A percentile compares a stretch with the other conserved stretches of the same genome.
phyloP scores from a whole-genome alignment of 2,797 vertebrate genomes.

The Propithecus deckenii region DNA sequence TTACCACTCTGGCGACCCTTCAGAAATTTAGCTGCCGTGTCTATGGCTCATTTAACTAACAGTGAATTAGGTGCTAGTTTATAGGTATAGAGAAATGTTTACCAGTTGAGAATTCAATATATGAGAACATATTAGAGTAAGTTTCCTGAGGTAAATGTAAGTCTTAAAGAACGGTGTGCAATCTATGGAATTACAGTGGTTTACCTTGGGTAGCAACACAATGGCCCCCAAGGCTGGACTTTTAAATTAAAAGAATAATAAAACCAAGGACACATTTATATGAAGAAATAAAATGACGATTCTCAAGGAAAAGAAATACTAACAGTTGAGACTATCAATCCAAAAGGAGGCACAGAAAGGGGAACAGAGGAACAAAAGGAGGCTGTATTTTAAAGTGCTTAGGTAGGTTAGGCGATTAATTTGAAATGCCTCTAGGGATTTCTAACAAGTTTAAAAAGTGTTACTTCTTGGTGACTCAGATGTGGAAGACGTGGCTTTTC shows the following conservation, averaged over 20 bases:
- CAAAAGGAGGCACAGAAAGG: neutral
- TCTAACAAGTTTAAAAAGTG: slow-evolving; percentile 42
- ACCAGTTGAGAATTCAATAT: slow-evolving; percentile 21
- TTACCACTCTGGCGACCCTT: neutral
- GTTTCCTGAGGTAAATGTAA: slow-evolving; percentile 64
- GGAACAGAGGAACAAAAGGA: neutral
- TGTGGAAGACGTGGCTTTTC: slow-evolving; percentile 50
- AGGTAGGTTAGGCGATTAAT: neutral
- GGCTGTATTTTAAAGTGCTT: slow-evolving; percentile 31
- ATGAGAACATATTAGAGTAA: neutral
- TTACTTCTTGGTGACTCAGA: slow-evolving; percentile 54
- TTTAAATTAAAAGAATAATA: neutral
- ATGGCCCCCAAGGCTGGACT: neutral
- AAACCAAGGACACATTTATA: neutral
- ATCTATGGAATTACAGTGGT: neutral
- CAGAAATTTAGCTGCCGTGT: slow-evolving; percentile 5
- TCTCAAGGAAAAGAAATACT: neutral
- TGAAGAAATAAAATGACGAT: neutral
- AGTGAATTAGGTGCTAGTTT: slow-evolving; percentile 6
- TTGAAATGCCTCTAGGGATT: slow-evolving; percentile 46
- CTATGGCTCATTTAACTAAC: slow-evolving; percentile 46
- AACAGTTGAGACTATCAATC: neutral
- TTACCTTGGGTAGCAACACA: neutral
- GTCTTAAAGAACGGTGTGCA: neutral
- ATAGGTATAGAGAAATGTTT: neutral